phyloP scores from a whole-genome alignment of 2,888 invertebrate genomes.

The Ectropis crepuscularia region DNA sequence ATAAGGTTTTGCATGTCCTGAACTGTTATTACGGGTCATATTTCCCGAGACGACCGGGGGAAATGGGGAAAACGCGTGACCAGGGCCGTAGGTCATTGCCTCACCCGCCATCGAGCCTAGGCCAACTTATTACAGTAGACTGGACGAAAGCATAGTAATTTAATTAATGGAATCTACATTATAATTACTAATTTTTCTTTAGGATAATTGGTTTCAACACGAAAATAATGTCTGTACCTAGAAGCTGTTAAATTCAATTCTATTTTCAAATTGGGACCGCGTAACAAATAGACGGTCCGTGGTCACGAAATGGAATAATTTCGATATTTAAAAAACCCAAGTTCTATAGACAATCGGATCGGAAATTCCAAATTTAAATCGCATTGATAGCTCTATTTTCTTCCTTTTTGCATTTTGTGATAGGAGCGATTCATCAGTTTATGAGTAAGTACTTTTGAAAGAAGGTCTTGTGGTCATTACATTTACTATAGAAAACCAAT shows the following conservation, averaged over 20 bases:
- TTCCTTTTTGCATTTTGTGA: no score
- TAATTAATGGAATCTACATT: constrained; percentile 8
- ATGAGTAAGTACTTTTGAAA: no score
- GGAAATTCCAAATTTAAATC: no score
- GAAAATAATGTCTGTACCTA: neutral
- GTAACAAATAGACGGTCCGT: neutral
- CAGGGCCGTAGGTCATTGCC: constrained; percentile 49
- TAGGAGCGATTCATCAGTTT: no score
- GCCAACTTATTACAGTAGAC: constrained; percentile 13
- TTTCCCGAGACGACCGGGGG: constrained; percentile 52
- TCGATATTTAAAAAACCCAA: no score
- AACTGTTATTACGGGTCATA: constrained; percentile 55
- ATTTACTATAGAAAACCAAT: no score
- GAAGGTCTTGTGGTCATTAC: no score
- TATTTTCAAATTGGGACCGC: neutral
- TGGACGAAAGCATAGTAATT: constrained; percentile 10
- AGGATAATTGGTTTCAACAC: neutral
- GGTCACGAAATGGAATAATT: no score
- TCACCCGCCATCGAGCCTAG: constrained; percentile 28
- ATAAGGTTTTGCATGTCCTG: constrained; percentile 65
- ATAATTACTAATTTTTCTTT: neutral
- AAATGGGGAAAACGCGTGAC: constrained; percentile 61
- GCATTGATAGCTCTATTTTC: no score
- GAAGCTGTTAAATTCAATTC: neutral
- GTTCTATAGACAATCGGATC: no score